These are phyloP conservation scores for Barbus barbus DNA, from an alignment of 2,113 vertebrate genomes.

Conservation along the genomic window DNA sequence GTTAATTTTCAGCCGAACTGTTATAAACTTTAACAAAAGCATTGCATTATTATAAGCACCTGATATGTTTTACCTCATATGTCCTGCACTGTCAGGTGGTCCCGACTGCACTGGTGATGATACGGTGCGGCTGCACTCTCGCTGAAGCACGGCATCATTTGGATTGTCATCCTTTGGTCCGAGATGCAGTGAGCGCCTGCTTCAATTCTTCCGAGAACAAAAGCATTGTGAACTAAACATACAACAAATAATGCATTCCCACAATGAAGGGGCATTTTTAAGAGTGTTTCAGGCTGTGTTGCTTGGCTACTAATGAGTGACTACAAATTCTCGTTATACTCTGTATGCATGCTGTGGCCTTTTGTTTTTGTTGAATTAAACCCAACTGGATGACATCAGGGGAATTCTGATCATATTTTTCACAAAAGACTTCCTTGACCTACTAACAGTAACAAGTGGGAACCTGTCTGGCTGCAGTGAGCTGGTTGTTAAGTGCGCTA, in stretches of 20 bases:
- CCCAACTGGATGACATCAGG: not conserved
- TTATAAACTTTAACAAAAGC: too few species aligned
- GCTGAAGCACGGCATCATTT: conserved; percentile 67
- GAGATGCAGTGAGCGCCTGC: conserved; percentile 70
- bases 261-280: not conserved
- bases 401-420: conserved; percentile 10
- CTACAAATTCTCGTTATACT: not conserved
- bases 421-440: not conserved
- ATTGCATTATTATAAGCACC: too few species aligned
- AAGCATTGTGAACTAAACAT: not conserved
- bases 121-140: conserved; percentile 67
- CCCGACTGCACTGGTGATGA: conserved; percentile 72
- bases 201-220: conserved; percentile 37
- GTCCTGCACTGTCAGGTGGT: conserved; percentile 67
- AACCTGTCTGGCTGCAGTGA: conserved; percentile 43
- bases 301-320: not conserved
- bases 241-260: not conserved
- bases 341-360: not conserved
- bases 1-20: too few species aligned
- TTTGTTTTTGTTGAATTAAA: not conserved
- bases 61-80: not conserved
- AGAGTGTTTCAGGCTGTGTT: not conserved
- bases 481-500: not conserved
- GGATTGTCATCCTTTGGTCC: conserved; percentile 63
- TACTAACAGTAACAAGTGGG: not conserved